phyloP scores from a whole-genome alignment of 2,113 vertebrate genomes.

The Rhynchomys soricoides region DNA sequence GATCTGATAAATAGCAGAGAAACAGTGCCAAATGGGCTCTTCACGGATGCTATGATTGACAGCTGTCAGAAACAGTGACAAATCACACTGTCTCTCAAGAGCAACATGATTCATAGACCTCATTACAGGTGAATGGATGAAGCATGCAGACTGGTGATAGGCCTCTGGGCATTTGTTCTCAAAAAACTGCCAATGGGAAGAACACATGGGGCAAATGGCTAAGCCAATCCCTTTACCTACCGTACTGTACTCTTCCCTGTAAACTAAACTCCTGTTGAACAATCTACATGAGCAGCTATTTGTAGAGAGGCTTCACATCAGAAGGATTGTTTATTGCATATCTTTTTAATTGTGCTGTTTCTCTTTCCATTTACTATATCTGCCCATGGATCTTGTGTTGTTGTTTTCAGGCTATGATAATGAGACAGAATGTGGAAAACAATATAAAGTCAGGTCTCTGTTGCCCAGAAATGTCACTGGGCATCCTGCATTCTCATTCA shows the following conservation, averaged over 20 bases:
- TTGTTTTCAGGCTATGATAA: constrained; percentile 31
- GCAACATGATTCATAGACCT: constrained; percentile 63
- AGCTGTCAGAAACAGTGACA: constrained; percentile 71
- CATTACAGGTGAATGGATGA: constrained; percentile 56
- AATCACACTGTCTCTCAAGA: constrained; percentile 48
- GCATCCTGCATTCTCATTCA: neutral
- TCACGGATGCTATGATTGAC: constrained; percentile 60
- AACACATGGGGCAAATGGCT: constrained; percentile 12
- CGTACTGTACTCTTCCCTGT: constrained; percentile 12
- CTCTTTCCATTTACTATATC: constrained; percentile 45
- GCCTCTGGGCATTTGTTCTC: constrained; percentile 41
- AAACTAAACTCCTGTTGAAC: neutral
- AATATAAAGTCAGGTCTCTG: constrained; percentile 35
- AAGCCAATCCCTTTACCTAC: constrained; percentile 18
- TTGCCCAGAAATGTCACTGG: constrained; percentile 12
- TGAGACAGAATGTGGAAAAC: constrained; percentile 61
- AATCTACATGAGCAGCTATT: neutral
- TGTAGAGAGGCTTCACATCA: constrained; percentile 14
- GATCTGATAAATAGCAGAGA: constrained; percentile 41
- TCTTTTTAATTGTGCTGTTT: constrained; percentile 42
- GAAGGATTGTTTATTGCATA: neutral
- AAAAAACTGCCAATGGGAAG: constrained; percentile 1
- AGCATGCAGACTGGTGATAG: neutral
- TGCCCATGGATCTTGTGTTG: constrained; percentile 29
- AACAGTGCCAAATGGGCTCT: neutral